Base-by-base conservation (phyloP, 1,140 invertebrate species). In the Maniola jurtina region DNA sequence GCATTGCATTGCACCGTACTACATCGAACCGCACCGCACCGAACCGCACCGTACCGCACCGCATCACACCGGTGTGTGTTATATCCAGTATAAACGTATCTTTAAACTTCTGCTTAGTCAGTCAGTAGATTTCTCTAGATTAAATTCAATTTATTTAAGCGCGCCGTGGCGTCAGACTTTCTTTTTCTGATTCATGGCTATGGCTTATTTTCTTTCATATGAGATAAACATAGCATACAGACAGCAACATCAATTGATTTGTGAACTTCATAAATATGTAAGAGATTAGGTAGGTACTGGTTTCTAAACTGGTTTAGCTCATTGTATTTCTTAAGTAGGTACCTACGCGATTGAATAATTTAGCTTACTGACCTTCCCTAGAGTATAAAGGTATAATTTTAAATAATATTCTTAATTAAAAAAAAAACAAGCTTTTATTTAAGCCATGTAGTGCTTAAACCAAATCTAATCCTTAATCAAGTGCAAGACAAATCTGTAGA, bases 121-220 rank as follows among this genome's bases (percentile, higher is more conserved):
- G 25, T 9, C 15, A n/a, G n/a, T n/a, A n/a, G n/a, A n/a, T n/a
- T 52, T 52, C 42, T 45, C 13, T 13, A 52, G 6, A 14, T 52
- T 38, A 34, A 16, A 61, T 61, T 61, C 45, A 61, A 52, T 61
- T 47, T 16, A 48, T 61, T 52, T 40, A 48, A 61, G 59, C 52
- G 64, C 47, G 40, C 5, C 42, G 13, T 45, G 9, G 42, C 42
- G 42, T 61, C 47, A 15, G 52, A 60, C 50, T 61, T 61, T 66
- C 64, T 47, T 61, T 52, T 50, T 52, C 48, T 52, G 48, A 52
- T 52, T 52, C 48, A 52, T 52, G 42, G 42, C 9, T 15, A 52
- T 52, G 42, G 42, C 5, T 11, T 5, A 45, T 45, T 45, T 45
- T 45, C 42, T 45, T 45, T 45, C 13, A 45, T 11, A 11, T 45